These are phyloP conservation scores for Tupaia chinensis DNA, from an alignment of 2,113 vertebrate species.

Conservation along the genomic window DNA sequence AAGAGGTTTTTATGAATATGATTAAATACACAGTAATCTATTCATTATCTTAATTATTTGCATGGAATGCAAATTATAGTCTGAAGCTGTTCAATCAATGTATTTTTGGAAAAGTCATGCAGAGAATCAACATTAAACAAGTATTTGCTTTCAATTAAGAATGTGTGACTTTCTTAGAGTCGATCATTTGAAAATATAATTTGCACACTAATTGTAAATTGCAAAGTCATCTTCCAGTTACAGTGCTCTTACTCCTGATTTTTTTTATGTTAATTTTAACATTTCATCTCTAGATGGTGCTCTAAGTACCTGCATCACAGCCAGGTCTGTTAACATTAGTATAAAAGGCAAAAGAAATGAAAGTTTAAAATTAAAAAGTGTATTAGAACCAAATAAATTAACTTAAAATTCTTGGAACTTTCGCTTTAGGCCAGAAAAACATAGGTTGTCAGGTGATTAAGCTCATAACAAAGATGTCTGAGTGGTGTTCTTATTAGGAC, in stretches of 20 bases:
- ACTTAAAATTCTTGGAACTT: constrained; percentile 14
- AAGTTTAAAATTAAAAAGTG: constrained; percentile 22
- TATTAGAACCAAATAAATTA: constrained; percentile 42
- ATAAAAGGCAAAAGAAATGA: constrained; percentile 57
- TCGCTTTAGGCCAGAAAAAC: constrained; percentile 50
- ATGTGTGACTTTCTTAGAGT: constrained; percentile 74
- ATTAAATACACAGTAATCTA: constrained; percentile 78
- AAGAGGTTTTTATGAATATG: constrained; percentile 76
- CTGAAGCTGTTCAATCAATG: constrained; percentile 77
- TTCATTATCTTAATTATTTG: constrained; percentile 83
- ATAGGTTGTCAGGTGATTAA: constrained; percentile 68
- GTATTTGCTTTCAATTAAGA: constrained; percentile 81
- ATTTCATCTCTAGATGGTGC: constrained; percentile 89
- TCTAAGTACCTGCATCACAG: constrained; percentile 82
- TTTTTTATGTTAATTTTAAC: constrained; percentile 64
- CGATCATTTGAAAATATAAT: constrained; percentile 80
- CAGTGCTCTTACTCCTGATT: background rate
- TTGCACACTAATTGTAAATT: constrained; percentile 75
- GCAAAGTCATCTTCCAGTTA: constrained; percentile 63
- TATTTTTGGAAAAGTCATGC: constrained; percentile 80
- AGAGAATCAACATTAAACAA: constrained; percentile 79
- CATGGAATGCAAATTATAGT: constrained; percentile 76
- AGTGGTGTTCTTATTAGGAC: constrained; percentile 2
- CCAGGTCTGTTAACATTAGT: background rate
- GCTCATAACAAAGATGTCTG: constrained; percentile 49